Base-by-base conservation (phyloP, 2,888 invertebrate species). In the Mechanitis messenoides region DNA sequence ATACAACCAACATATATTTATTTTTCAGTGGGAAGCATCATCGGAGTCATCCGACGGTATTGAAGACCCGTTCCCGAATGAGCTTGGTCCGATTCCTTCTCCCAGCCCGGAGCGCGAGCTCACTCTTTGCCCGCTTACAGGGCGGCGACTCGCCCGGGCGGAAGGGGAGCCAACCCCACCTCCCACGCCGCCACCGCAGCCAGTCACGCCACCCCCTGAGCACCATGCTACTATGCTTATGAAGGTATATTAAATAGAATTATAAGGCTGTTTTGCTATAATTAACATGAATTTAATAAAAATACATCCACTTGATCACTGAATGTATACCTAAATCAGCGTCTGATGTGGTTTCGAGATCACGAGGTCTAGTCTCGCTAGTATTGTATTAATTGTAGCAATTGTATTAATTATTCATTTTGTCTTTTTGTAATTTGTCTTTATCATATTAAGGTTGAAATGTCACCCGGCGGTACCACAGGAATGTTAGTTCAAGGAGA, bases 61-160 rank as follows among this genome's bases (percentile, higher is more conserved):
- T 66, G 91, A 91, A 69, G 93, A 94, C 76, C 91, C 91, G 71
- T 93, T 93, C 85, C 93, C 93, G 31, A 77, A 78, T 11, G 76
- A 78, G 45, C 80, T 87, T 60, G 90, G 90, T 50, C 84, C 91
- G 11, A 73, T 91, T 64, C 91, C 91, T 64, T 79, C 92, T 53
- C 83, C 92, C 12, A 93, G 93, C 75, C 94, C 94, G 31, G 92
- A 92, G 9, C 90, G 93, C 63, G 93, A 93, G 60, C 92, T 94
- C 60, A 93, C 94, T 55, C 85, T 96, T 68, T 95, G 95, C 63
- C 89, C 89, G 56, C 66, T 58, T 47, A 71, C 84, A 7, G 89
- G 89, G 11, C 72, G 73, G 61, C 77, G 90, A 1, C 78, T 91
- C 64, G 92, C 92, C 68, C 91, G 92, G 70, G 92, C 93, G 2